Evolutionary conservation across 2,888 invertebrate genomes (phyloP).

Genomic region (Galerucella nymphaeae): DNA sequence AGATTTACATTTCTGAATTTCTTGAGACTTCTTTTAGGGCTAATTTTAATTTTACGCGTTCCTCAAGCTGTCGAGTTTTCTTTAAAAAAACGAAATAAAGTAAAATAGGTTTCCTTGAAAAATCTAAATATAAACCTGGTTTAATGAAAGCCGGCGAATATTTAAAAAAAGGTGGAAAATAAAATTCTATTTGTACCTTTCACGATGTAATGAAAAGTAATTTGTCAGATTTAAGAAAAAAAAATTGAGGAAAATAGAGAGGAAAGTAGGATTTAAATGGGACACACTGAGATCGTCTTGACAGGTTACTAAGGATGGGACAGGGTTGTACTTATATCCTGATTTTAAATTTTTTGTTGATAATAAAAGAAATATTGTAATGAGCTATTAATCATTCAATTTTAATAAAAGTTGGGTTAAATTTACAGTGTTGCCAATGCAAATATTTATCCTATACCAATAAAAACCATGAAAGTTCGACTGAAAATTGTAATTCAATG

Average conservation of each 20-base stretch:
- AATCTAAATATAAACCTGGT: conserved; percentile 11
- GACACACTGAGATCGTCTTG: neutral
- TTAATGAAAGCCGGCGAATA: conserved; percentile 7
- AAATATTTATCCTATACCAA: too few species aligned
- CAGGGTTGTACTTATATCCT: too few species aligned
- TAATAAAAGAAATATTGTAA: too few species aligned
- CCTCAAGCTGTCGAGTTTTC: neutral
- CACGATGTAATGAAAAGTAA: conserved; percentile 8
- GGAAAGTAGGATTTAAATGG: neutral
- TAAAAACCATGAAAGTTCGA: too few species aligned
- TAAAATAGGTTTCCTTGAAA: conserved; percentile 3
- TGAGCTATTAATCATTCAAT: too few species aligned
- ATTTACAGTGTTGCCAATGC: too few species aligned
- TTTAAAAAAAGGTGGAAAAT: neutral
- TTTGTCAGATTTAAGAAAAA: neutral
- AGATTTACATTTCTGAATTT: neutral
- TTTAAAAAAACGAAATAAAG: neutral
- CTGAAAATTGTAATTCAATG: too few species aligned
- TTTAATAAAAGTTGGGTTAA: too few species aligned
- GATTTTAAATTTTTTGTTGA: too few species aligned
- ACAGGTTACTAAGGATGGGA: too few species aligned
- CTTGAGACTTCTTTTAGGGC: neutral
- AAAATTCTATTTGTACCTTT: conserved; percentile 1
- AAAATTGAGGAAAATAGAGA: neutral
- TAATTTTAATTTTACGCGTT: neutral